Conservation (phyloP, 2,888 invertebrate genomes). For the Bugula neritina region DNA sequence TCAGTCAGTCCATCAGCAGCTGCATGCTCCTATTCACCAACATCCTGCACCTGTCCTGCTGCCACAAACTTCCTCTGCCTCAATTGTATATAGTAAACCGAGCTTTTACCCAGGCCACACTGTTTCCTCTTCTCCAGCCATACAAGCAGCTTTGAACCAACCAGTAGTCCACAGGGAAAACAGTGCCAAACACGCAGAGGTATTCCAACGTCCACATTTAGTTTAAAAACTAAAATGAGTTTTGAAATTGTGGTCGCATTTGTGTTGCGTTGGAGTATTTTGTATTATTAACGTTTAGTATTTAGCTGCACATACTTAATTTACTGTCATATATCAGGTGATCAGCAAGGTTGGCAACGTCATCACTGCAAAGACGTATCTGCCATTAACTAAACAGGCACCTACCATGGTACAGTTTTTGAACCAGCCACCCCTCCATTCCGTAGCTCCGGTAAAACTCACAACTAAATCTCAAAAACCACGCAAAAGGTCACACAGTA, state of each 20-base stretch:
- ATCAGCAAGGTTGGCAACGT: background rate
- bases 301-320: too few species aligned
- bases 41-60: background rate
- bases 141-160: slow-evolving; percentile 20
- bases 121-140: slow-evolving; percentile 4
- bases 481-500: background rate
- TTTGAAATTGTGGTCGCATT: too few species aligned
- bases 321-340: too few species aligned
- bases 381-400: background rate
- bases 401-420: slow-evolving; percentile 1
- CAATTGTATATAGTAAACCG: background rate
- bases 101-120: background rate
- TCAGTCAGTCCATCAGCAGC: background rate
- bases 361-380: background rate
- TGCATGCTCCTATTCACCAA: background rate
- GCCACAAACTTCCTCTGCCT: background rate
- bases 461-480: background rate
- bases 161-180: background rate
- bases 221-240: too few species aligned
- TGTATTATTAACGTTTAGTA: too few species aligned
- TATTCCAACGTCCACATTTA: background rate
- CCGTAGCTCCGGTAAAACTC: background rate
- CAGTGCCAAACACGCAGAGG: background rate
- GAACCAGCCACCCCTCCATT: background rate
- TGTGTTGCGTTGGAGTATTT: too few species aligned